Base-by-base conservation (phyloP, 2,888 invertebrate genomes). In the Chelonus formosanus region DNA sequence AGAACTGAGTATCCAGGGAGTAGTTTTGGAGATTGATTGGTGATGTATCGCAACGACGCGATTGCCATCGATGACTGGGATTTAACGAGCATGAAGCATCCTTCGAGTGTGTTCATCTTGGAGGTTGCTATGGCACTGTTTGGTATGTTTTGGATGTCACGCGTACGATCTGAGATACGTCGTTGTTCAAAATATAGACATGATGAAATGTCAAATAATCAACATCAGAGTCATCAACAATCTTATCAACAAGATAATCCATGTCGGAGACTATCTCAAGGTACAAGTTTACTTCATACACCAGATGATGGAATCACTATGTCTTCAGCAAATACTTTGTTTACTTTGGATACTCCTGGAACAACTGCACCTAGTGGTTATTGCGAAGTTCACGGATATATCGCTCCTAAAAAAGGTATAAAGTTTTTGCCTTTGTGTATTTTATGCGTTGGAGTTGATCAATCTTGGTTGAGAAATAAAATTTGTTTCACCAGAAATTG, bases 121-220 rank as follows among this genome's bases (percentile, higher is more conserved):
- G 82, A 81, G 74, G 86, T 86, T 86, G 89, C 88, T 87, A 92
- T 92, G 92, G 93, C 93, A 88, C 90, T 92, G 80, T 92, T 93
- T 88, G 92, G 92, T 86, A 91, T 92, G 89, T 92, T 92, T 86
- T 92, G 92, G 92, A 88, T 92, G 85, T 85, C 92, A 84, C 91
- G 92, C 80, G 90, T 92, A 85, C 91, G 92, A 84, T 90, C 91
- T 76, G 92, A 92, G 83, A 89, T 92, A 85, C 91, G 91, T 84
- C 89, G 91, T 73, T 91, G 91, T 85, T 88, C 90, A 65, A 90
- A 90, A 80, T 91, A 91, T 85, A 87, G 88, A 75, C 88, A 88
- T 75, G 88, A 87, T 80, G 85, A 80, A 76, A 79, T 79, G 80
- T 80, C 75, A 70, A 81, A 78, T 69, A 79, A 72, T 65, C 81